Evolutionary conservation across 2,113 vertebrate genomes (phyloP), one percentile per base, ranked within the genome.

Genomic region (Limanda limanda): DNA sequence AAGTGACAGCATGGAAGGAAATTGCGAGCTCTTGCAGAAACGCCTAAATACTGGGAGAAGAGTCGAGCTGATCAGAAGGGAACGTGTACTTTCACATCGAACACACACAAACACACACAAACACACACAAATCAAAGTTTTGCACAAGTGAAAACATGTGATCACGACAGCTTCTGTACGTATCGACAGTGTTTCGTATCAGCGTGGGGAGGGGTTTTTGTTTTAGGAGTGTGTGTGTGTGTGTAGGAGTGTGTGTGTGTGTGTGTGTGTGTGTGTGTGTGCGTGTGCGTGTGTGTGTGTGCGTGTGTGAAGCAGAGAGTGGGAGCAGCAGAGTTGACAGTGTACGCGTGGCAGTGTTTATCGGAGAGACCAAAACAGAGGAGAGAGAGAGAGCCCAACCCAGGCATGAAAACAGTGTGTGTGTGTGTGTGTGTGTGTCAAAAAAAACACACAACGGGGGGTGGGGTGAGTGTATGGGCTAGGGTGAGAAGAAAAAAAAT

Each of bases 281-380:
- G 69, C 17, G 65, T 40, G 35, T 55, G 40, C 56, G 52, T 48
- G 4, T 71, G 23, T 42, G 37, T 31, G 23, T 51, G 48, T 3
- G 64, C 47, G 72, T 67, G 80, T 59, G 80, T 68, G 80, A 27
- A 68, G 57, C 2, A 68, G 72, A 65, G 67, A 65, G 67, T 52
- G 71, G 42, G 78, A 80, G 87, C 85, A 69, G 74, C 76, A 63
- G 84, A 88, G 82, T 91, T 94, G 94, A 94, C 93, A 95, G 91
- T 97, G 96, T 96, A 96, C 96, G 96, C 96, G 96, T 97, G 96
- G 96, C 96, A 96, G 94, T 96, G 95, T 96, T 95, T 96, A 95
- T 95, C 93, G 83, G 90, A 91, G 89, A 92, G 93, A 96, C 94
- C 94, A 94, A 94, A 95, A 96, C 90, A 92, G 73, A 47, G 45